These are phyloP conservation scores for Labeo calbasu DNA, from an alignment of 2,797 vertebrate species.

Conservation along the genomic window DNA sequence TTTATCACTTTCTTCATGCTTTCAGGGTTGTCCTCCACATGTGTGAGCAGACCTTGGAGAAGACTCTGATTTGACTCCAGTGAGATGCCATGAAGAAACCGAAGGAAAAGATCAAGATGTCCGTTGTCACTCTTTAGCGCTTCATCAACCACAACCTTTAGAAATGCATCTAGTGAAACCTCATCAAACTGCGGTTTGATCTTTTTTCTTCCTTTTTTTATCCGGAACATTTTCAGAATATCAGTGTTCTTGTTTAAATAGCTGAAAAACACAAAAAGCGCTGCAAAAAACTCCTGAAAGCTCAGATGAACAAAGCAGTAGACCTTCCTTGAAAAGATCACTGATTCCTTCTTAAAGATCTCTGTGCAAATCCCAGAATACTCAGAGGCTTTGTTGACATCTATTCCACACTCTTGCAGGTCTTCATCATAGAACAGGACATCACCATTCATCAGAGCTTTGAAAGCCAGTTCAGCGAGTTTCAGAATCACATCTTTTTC, in stretches of 20 bases:
- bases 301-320: conserved; percentile 53
- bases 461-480: conserved; percentile 41
- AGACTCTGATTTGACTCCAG: conserved; percentile 30
- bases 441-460: conserved; percentile 17
- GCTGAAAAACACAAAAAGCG: conserved; percentile 33
- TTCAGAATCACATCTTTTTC: conserved; percentile 29
- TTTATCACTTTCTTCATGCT: conserved; percentile 36
- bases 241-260: conserved; percentile 29
- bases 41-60: conserved; percentile 25
- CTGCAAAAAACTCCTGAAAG: conserved; percentile 51
- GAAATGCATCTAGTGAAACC: conserved; percentile 24
- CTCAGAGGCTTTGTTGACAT: conserved; percentile 5
- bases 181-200: background rate
- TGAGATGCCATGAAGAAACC: conserved; percentile 41
- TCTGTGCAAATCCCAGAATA: conserved; percentile 42
- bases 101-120: conserved; percentile 42
- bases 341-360: conserved; percentile 38
- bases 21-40: background rate
- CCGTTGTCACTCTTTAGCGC: conserved; percentile 36
- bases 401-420: conserved; percentile 25
- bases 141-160: conserved; percentile 19
- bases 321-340: conserved; percentile 26
- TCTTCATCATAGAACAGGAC: conserved; percentile 44
- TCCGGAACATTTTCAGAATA: conserved; percentile 1
- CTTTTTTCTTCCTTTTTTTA: conserved; percentile 8